Base-by-base conservation (phyloP, 2,888 invertebrate species). In the Tillus elongatus region DNA sequence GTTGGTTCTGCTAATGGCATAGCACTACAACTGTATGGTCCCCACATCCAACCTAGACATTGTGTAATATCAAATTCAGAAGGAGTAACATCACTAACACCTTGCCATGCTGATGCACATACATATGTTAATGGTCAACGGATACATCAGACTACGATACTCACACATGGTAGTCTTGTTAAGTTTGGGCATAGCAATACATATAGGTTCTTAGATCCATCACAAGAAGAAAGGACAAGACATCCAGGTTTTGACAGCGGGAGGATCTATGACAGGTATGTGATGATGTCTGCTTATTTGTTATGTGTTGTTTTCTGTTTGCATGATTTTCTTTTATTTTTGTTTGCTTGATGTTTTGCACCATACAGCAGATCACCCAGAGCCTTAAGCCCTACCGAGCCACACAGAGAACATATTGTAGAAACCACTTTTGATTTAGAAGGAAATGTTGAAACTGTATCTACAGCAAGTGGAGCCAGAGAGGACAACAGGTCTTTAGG, bases 111-210 rank as follows among this genome's bases (percentile, higher is more conserved):
- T 14, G 92, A 93, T 64, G 92, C 96, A 8, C 85, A 92, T 60
- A 91, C 92, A 15, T 92, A 88, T 65, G 89, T 97, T 47, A 93
- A 97, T 66, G 89, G 89, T 32, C 87, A 90, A 58, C 77, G 90
- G 50, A 86, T 93, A 56, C 79, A 82, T 58, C 93, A 95, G 64
- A 89, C 95, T 15, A 92, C 93, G 34, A 84, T 92, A 50, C 70
- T 97, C 40, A 70, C 83, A 78, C 86, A 88, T 68, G 88, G 87
- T 43, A 82, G 82, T 51, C 73, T 87, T 46, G 78, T 88, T 40
- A 87, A 86, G 71, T 87, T 89, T 64, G 88, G 88, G 33, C 77
- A 87, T 49, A 82, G 86, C 53, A 86, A 88, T 54, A 86, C 85
- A 27, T 88, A 86, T 68, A 77, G 86, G 50, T 88, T 87, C 68